Conservation (phyloP, 2,797 vertebrate genomes). For the Yasuhikotakia modesta region DNA sequence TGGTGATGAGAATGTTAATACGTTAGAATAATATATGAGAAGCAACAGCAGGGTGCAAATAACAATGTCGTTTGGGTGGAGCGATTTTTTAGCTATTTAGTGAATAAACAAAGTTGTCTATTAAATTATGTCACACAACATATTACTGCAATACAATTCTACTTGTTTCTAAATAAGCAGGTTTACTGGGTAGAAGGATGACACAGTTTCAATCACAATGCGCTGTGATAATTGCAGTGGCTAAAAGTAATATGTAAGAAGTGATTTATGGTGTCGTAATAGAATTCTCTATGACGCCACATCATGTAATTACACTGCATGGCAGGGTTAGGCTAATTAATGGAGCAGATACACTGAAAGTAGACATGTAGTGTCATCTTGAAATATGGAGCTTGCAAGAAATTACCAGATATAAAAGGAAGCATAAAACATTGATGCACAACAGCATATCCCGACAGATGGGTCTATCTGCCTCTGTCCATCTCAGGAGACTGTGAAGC, state of each 20-base stretch:
- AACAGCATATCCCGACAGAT: constrained; percentile 59
- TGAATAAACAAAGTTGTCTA: not conserved
- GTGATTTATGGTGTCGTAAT: constrained; percentile 49
- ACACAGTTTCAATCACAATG: too few relatives aligned
- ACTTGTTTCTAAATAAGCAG: too few relatives aligned
- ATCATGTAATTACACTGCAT: constrained; percentile 38
- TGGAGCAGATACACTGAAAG: constrained; percentile 31
- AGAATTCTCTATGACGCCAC: constrained; percentile 42
- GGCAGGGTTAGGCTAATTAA: constrained; percentile 45
- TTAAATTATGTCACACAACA: not conserved
- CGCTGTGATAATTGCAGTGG: not conserved
- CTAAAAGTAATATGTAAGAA: constrained; percentile 19
- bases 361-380: constrained; percentile 51
- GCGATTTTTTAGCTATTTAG: not conserved
- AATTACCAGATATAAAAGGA: constrained; percentile 65
- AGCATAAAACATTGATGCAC: constrained; percentile 71
- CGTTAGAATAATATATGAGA: constrained; percentile 15
- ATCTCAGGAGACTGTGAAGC: constrained; percentile 43
- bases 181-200: not conserved
- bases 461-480: constrained; percentile 32
- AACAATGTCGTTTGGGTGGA: not conserved
- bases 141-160: not conserved
- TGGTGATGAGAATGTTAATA: constrained; percentile 30
- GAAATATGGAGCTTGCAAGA: constrained; percentile 60
- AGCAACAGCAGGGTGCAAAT: not conserved